Base-by-base conservation (phyloP, 2,113 vertebrate species). In the Arenaria interpres region DNA sequence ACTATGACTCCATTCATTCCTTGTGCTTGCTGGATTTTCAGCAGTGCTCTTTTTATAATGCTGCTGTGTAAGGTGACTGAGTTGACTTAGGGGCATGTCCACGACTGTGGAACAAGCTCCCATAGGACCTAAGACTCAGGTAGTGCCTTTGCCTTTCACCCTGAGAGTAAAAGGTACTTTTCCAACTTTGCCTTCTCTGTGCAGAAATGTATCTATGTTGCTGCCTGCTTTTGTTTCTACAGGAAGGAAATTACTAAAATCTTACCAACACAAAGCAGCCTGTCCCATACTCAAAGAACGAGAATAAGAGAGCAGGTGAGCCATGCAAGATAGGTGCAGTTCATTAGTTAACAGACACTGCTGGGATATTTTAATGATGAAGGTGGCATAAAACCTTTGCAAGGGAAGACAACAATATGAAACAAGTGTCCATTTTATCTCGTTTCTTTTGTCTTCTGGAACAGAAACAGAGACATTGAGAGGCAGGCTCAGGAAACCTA, bases 351-450 rank as follows among this genome's bases (percentile, higher is more conserved):
- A 62, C 68, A 86, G 59, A 37, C 39, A 41, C 45, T 57, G n/a
- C 62, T 93, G 73, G 51, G 56, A 30, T 82, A 46, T 88, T 92
- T 92, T 86, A 62, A 53, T 90, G 57, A 62, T 62, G 37, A 86
- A 90, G 23, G 68, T 79, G 37, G 17, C 37, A 62, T 69, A 83
- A 95, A 93, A 66, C 32, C 45, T 88, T 76, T 80, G 30, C 50
- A 81, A 69, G 54, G 62, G 22, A 76, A 77, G 46, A 71, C 71
- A 86, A 30, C 33, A 73, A 3, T 53, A 41, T 28, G 50, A 80
- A 94, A 75, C 12, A 60, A 85, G 87, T 93, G 89, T 95, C 96
- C 93, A 79, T 98, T 97, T 97, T 95, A 96, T 96, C 94, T 93
- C 9, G 0, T 93, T 89, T 96, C 89, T 96, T 98, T 97, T 97